A percentile compares a stretch with the other conserved stretches of the same genome.
Conservation (phyloP, 2,797 vertebrate species). For the Myotis vivesi region DNA sequence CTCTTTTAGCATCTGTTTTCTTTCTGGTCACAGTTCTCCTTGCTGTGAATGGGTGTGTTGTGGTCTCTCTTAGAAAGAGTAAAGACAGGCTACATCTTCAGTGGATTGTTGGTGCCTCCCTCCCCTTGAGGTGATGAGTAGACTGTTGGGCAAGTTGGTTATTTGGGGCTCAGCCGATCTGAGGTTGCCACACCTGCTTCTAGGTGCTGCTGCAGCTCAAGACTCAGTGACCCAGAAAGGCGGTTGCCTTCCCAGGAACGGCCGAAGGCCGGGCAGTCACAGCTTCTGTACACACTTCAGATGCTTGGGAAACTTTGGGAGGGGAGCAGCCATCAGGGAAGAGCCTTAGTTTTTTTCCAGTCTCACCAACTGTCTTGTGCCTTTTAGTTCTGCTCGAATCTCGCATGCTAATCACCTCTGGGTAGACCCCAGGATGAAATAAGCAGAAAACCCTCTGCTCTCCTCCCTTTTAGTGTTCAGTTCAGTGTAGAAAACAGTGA, state of each 20-base stretch:
- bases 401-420: neutral
- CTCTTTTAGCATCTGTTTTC: neutral
- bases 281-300: neutral
- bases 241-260: neutral
- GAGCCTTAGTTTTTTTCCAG: neutral
- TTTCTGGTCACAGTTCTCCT: neutral
- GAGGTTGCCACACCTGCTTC: constrained; percentile 52
- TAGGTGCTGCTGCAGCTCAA: neutral
- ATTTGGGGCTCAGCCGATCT: neutral
- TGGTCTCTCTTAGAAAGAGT: neutral
- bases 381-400: constrained; percentile 15
- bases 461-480: neutral
- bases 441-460: neutral
- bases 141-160: neutral
- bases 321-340: neutral
- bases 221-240: neutral
- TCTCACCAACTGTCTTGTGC: neutral
- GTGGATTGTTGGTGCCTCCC: neutral
- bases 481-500: neutral
- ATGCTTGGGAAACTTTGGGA: constrained; percentile 44
- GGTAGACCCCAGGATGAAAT: neutral
- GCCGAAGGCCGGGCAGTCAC: neutral
- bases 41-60: constrained; percentile 35
- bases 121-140: neutral
- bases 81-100: neutral